Percentiles rank a stretch among this genome's conserved stretches.
phyloP scores from a whole-genome alignment of 2,888 invertebrate genomes.

The Papilio elwesi region DNA sequence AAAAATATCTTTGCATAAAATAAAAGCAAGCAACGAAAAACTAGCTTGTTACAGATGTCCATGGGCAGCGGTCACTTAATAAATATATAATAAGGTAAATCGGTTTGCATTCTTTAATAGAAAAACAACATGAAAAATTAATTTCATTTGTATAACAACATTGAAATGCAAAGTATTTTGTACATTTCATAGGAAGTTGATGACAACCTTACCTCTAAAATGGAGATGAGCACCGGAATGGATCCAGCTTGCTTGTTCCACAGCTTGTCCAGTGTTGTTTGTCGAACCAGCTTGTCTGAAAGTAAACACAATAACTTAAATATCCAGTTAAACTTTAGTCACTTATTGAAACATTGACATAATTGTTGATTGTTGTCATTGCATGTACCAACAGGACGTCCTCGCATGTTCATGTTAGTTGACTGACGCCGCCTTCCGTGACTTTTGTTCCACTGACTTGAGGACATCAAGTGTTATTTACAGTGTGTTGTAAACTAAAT shows the following conservation, averaged over 20 bases:
- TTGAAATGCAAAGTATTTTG: no score
- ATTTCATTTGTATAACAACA: no score
- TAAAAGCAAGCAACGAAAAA: no score
- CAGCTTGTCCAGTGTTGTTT: slow-evolving; percentile 83
- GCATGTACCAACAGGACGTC: slow-evolving; percentile 33
- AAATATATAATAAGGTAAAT: no score
- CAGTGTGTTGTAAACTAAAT: slow-evolving; percentile 45
- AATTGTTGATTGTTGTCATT: slow-evolving; percentile 39
- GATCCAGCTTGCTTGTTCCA: slow-evolving; percentile 84
- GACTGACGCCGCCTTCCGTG: slow-evolving; percentile 57
- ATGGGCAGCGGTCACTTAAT: no score
- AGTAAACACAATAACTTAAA: slow-evolving; percentile 44
- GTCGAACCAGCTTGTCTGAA: slow-evolving; percentile 84
- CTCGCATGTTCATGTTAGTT: slow-evolving; percentile 43
- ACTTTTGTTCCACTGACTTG: slow-evolving; percentile 58
- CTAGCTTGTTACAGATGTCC: no score
- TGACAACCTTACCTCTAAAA: slow-evolving; percentile 78
- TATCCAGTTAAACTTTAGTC: not conserved
- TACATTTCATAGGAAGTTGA: no score
- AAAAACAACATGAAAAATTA: no score
- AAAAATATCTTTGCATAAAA: no score
- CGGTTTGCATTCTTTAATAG: no score
- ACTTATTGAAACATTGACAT: slow-evolving; percentile 38
- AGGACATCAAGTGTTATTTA: slow-evolving; percentile 77
- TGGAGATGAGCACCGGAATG: slow-evolving; percentile 79